A percentile compares a stretch with the other conserved stretches of the same genome.
These are phyloP conservation scores for Phalloptychus januarius DNA, from an alignment of 2,797 vertebrate genomes.

Conservation along the genomic window DNA sequence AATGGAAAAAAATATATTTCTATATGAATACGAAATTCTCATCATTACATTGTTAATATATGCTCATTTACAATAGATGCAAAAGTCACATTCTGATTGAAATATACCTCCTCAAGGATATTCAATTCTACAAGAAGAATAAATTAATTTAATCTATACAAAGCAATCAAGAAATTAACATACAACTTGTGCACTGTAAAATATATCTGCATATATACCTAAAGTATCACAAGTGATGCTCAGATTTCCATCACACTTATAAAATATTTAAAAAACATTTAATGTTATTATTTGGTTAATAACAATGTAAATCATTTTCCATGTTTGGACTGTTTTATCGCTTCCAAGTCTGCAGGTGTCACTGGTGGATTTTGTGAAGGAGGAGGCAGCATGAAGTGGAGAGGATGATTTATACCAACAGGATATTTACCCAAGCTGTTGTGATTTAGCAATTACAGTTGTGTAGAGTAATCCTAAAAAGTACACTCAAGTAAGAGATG, in stretches of 20 bases:
- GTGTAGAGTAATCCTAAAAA: too few species aligned
- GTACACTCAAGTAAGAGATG: too few species aligned
- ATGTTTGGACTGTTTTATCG: neutral
- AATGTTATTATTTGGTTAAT: neutral
- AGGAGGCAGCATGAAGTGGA: constrained; percentile 70
- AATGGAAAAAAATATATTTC: neutral
- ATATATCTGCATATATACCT: neutral
- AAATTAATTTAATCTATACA: neutral
- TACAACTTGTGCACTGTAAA: neutral
- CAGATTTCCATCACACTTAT: neutral
- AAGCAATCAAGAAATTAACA: neutral
- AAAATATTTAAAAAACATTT: neutral
- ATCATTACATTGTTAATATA: neutral
- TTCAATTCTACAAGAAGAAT: neutral
- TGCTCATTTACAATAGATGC: neutral
- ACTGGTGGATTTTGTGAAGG: constrained; percentile 80
- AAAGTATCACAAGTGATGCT: neutral
- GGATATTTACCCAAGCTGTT: constrained; percentile 78
- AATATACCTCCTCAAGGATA: neutral
- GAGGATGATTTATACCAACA: constrained; percentile 80
- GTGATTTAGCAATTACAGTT: constrained; percentile 25
- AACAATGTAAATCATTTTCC: neutral
- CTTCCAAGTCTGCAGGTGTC: constrained; percentile 77
- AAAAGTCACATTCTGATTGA: neutral
- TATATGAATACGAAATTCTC: neutral